Evolutionary conservation across 2,113 vertebrate genomes (phyloP).

Genomic region (Peucedramus taeniatus): DNA sequence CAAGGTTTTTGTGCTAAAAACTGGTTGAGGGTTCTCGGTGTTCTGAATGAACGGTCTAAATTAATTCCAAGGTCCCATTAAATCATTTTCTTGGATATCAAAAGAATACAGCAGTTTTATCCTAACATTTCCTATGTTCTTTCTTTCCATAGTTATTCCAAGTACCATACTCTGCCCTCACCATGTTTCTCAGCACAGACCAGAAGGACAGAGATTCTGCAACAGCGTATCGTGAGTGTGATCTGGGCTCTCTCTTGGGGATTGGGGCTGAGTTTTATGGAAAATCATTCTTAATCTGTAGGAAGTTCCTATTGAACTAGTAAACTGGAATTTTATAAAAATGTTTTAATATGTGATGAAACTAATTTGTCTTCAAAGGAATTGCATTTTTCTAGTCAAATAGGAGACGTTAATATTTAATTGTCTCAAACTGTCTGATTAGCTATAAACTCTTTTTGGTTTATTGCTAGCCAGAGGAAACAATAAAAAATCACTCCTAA

Average conservation of each 20-base stretch:
- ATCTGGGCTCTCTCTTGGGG: background rate
- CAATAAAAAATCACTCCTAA: background rate
- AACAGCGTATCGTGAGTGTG: slow-evolving; percentile 88
- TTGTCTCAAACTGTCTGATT: background rate
- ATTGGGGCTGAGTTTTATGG: background rate
- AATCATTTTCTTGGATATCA: background rate
- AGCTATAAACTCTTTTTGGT: background rate
- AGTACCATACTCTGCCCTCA: slow-evolving; percentile 93
- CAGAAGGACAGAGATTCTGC: slow-evolving; percentile 91
- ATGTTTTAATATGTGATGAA: background rate
- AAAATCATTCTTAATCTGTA: background rate
- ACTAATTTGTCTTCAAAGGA: background rate
- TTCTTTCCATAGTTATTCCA: slow-evolving; percentile 83
- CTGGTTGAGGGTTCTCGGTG: background rate
- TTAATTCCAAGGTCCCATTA: background rate
- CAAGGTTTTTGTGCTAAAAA: background rate
- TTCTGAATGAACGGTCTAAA: background rate
- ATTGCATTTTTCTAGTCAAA: background rate
- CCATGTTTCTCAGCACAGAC: slow-evolving; percentile 92
- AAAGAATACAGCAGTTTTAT: background rate
- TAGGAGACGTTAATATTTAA: background rate
- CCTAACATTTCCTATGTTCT: background rate
- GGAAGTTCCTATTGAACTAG: background rate
- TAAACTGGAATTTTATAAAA: background rate
- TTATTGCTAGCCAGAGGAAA: background rate